Percentiles rank a stretch among this genome's conserved stretches.
Evolutionary conservation across 30 jellyfish, hydroid and myxozoan genomes (phyloP).

Genomic region (Mastigias papua): DNA sequence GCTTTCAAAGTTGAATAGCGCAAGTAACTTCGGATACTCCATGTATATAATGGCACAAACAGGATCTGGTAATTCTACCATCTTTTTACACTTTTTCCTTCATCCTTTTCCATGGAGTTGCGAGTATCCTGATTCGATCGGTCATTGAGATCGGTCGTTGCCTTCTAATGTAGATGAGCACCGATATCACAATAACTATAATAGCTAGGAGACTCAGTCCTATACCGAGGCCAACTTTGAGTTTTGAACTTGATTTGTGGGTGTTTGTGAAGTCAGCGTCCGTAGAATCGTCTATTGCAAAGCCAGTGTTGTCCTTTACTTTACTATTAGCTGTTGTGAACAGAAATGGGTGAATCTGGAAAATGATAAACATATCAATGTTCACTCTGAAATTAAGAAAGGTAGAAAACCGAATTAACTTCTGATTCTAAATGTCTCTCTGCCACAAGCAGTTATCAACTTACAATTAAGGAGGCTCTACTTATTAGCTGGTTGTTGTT

Average conservation of each 20-base stretch:
- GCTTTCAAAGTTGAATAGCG: no score
- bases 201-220: slow-evolving; percentile 45
- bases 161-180: slow-evolving; percentile 6
- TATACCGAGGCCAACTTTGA: slow-evolving; percentile 52
- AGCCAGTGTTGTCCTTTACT: slow-evolving; percentile 3
- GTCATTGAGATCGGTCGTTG: slow-evolving; percentile 35
- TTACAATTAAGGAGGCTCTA: no score
- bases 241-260: slow-evolving; percentile 11
- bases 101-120: slow-evolving; percentile 71
- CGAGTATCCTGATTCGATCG: slow-evolving; percentile 61
- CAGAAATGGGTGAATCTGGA: slow-evolving; percentile 46
- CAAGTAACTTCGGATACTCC: no score
- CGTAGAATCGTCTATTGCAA: slow-evolving; percentile 19
- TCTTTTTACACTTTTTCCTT: slow-evolving; percentile 53
- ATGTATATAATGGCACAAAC: no score
- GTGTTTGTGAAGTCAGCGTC: background rate
- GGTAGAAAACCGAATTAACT: no score
- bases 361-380: no score
- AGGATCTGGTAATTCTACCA: no score
- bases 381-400: no score
- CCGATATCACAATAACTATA: slow-evolving; percentile 8
- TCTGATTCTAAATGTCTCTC: no score
- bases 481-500: no score
- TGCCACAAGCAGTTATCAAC: no score
- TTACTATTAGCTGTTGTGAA: slow-evolving; percentile 47